Conservation (phyloP, 2,113 vertebrate species). For the Pontoporia blainvillei region DNA sequence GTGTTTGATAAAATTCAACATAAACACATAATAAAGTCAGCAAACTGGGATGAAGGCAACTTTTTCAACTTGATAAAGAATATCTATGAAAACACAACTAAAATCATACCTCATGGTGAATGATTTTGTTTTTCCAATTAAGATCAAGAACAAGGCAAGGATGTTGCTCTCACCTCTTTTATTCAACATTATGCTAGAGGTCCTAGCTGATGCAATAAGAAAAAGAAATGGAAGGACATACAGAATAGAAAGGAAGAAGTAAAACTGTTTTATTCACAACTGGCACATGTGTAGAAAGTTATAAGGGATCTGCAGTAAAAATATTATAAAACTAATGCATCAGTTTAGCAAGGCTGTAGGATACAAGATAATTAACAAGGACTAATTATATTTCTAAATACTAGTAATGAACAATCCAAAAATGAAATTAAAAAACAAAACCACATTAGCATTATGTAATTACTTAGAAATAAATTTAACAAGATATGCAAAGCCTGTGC, state of each 20-base stretch:
- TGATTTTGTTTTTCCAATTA: neutral
- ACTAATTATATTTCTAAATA: neutral
- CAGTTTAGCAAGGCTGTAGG: neutral
- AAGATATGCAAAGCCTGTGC: neutral
- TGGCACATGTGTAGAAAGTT: neutral
- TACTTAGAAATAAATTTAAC: neutral
- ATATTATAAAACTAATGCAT: neutral
- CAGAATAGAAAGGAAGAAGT: neutral
- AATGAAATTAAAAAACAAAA: neutral
- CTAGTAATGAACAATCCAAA: neutral
- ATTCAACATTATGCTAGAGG: neutral
- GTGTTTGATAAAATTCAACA: neutral
- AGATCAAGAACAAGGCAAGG: neutral
- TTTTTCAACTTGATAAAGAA: neutral
- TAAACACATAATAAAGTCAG: neutral
- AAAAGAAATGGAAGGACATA: neutral
- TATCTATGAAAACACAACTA: neutral
- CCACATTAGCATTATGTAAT: neutral
- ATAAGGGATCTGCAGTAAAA: neutral
- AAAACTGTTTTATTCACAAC: neutral
- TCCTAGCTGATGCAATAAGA: neutral
- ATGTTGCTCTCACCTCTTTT: neutral
- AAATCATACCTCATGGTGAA: neutral
- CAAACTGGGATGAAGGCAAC: neutral
- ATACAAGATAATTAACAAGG: neutral